A percentile compares a stretch with the other conserved stretches of the same genome.
phyloP scores from a whole-genome alignment of 2,797 vertebrate genomes.

The Rhodeus uyekii region DNA sequence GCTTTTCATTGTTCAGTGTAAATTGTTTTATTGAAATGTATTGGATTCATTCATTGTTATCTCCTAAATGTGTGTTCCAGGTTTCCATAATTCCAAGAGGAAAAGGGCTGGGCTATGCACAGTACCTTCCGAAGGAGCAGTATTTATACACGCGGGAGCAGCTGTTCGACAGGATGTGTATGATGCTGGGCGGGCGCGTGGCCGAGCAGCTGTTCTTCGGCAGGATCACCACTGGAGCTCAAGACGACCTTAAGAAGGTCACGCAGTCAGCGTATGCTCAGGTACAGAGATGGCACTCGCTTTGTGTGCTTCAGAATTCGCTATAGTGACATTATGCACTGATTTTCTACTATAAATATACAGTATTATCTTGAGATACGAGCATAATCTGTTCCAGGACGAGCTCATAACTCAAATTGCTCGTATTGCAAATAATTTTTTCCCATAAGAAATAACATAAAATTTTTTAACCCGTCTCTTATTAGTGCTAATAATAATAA shows the following conservation, averaged over 20 bases:
- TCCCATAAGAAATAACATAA: no score
- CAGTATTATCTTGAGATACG: no score
- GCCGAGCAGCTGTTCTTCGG: constrained; percentile 80
- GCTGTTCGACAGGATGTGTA: constrained; percentile 81
- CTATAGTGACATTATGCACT: neutral
- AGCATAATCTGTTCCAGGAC: no score
- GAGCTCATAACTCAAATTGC: neutral
- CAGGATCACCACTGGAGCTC: constrained; percentile 77
- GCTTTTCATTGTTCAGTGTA: neutral
- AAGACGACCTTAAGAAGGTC: constrained; percentile 80
- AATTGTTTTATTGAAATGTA: neutral
- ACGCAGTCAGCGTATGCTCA: constrained; percentile 81
- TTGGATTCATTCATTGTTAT: no score
- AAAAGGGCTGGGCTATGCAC: constrained; percentile 77
- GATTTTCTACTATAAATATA: neutral
- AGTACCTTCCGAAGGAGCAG: constrained; percentile 83
- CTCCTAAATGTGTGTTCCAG: constrained; percentile 66
- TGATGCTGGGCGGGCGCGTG: constrained; percentile 81
- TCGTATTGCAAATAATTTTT: no score
- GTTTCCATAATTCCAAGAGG: constrained; percentile 80
- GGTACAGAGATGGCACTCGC: constrained; percentile 63
- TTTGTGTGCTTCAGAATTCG: neutral
- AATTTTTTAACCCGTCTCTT: no score
- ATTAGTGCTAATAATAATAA: no score
- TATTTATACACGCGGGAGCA: constrained; percentile 80